These are phyloP conservation scores for Neopelma chrysocephalum DNA, from an alignment of 2,797 vertebrate genomes.

Conservation along the genomic window DNA sequence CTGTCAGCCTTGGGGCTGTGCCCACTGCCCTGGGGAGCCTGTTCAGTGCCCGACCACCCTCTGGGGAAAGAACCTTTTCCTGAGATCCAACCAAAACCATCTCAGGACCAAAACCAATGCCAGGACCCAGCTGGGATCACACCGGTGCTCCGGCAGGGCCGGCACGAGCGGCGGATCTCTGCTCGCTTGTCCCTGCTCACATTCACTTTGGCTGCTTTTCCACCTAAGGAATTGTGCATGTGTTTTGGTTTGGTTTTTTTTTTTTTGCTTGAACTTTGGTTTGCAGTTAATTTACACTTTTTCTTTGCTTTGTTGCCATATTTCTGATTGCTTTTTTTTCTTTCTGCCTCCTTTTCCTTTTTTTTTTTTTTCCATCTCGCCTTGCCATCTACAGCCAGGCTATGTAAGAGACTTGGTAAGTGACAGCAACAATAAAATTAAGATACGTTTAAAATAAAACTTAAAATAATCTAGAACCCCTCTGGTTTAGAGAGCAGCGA, in stretches of 20 bases:
- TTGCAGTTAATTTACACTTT: constrained; percentile 72
- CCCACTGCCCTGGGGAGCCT: neutral
- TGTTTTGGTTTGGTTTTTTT: neutral
- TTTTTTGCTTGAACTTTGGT: constrained; percentile 66
- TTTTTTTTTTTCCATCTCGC: constrained; percentile 71
- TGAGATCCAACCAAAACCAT: neutral
- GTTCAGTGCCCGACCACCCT: neutral
- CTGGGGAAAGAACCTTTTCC: neutral
- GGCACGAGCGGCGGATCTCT: neutral
- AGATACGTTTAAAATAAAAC: constrained; percentile 10
- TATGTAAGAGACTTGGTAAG: constrained; percentile 99
- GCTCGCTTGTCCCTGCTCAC: constrained; percentile 29
- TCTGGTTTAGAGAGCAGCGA: neutral
- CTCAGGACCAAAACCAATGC: neutral
- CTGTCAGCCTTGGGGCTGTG: fast-evolving
- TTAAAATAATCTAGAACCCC: constrained; percentile 13
- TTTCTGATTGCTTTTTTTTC: constrained; percentile 81
- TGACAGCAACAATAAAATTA: constrained; percentile 67
- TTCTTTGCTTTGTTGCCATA: constrained; percentile 79
- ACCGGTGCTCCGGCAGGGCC: neutral
- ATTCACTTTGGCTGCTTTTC: constrained; percentile 65
- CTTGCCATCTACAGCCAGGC: constrained; percentile 92
- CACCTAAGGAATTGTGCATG: constrained; percentile 62
- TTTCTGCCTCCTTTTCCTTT: constrained; percentile 78
- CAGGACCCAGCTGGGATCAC: neutral